Evolutionary conservation across 2,113 vertebrate genomes (phyloP).

Genomic region (Colinus virginianus): DNA sequence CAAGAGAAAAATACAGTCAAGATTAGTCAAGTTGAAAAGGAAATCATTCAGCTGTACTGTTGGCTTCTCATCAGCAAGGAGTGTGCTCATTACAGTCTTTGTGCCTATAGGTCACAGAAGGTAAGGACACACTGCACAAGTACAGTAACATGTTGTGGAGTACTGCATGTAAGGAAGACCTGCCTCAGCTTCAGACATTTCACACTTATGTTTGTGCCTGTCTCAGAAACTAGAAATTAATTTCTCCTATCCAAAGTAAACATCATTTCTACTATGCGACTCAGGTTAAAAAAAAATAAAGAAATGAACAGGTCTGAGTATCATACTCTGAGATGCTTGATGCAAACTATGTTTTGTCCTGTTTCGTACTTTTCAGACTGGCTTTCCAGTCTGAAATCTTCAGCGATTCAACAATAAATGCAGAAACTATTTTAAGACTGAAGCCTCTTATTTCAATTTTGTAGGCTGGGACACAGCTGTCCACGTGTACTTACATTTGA

Average conservation of each 20-base stretch:
- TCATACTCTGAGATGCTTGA: background rate
- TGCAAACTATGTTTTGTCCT: background rate
- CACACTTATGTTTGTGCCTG: background rate
- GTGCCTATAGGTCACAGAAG: background rate
- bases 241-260: background rate
- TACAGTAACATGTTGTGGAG: background rate
- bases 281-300: background rate
- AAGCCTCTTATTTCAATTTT: background rate
- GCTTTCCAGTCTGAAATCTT: background rate
- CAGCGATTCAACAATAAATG: background rate
- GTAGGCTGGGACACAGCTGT: background rate
- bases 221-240: background rate
- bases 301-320: background rate
- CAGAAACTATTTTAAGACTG: background rate
- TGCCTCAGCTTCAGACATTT: background rate
- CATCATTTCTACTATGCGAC: background rate
- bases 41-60: background rate
- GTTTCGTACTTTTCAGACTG: background rate
- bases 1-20: background rate
- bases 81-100: background rate
- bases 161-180: fast-evolving
- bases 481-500: background rate
- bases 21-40: background rate
- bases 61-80: background rate
- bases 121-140: fast-evolving